phyloP scores from a whole-genome alignment of 2,113 vertebrate genomes.

The Lichenostomus cassidix region DNA sequence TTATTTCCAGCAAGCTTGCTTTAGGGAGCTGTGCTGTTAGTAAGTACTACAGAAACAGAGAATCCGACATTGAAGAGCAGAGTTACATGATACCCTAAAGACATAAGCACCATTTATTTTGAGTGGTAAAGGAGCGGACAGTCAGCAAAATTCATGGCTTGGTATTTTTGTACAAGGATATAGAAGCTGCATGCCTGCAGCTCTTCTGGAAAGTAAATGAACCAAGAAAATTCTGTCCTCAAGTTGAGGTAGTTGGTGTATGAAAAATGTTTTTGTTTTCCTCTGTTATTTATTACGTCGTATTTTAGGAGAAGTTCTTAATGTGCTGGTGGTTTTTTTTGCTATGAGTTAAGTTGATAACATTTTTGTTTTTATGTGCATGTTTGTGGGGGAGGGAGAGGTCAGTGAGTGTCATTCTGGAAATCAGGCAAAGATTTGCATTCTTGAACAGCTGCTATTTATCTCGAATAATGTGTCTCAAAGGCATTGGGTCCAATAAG shows the following conservation, averaged over 20 bases:
- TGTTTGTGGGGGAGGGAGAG: background rate
- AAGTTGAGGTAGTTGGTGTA: background rate
- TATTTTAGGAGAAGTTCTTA: background rate
- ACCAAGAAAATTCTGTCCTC: background rate
- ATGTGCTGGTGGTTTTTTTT: background rate
- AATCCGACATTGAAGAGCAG: background rate
- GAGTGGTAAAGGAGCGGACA: background rate
- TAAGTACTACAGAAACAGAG: conserved; percentile 1
- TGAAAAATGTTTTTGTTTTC: background rate
- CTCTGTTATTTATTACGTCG: background rate
- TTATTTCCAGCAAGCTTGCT: conserved; percentile 31
- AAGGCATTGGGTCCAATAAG: background rate
- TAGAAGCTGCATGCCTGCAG: background rate
- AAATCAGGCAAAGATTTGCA: background rate
- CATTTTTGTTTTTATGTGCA: background rate
- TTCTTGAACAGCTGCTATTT: background rate
- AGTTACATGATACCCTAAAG: conserved; percentile 26
- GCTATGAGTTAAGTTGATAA: background rate
- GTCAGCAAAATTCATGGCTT: conserved; percentile 35
- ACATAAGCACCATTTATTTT: conserved; percentile 15
- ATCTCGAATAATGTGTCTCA: background rate
- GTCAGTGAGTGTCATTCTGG: background rate
- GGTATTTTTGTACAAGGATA: background rate
- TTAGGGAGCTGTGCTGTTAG: background rate
- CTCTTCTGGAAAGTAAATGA: conserved; percentile 8